Conservation (phyloP, 1,140 invertebrate species). For the Aphaenogaster rudis region DNA sequence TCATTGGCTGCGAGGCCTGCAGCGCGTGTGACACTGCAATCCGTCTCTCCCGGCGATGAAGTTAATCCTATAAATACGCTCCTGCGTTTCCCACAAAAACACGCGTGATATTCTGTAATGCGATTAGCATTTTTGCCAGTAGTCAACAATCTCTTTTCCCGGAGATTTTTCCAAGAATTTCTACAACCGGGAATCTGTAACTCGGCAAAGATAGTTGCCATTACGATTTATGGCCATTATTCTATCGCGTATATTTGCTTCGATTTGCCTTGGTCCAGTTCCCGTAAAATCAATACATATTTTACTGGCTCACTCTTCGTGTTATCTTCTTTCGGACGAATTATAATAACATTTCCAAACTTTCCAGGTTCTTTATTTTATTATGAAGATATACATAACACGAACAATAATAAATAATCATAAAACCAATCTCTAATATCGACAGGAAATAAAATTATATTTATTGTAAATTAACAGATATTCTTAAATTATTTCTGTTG, state of each 20-base stretch:
- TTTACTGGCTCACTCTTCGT: background rate
- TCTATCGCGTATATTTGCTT: background rate
- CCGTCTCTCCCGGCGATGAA: slow-evolving; percentile 68
- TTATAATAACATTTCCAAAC: background rate
- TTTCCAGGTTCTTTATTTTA: background rate
- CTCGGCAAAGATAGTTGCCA: background rate
- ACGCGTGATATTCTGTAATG: slow-evolving; percentile 40
- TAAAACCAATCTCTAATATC: background rate
- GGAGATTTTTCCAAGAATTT: background rate
- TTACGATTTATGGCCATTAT: background rate
- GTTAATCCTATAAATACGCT: slow-evolving; percentile 75
- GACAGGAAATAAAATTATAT: background rate
- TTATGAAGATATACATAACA: too few species aligned
- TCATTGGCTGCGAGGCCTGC: slow-evolving; percentile 73
- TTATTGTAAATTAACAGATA: background rate
- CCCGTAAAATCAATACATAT: background rate
- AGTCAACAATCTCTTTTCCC: slow-evolving; percentile 27
- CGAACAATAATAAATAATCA: background rate
- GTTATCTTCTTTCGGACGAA: background rate
- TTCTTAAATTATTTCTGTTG: background rate
- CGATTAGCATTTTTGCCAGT: slow-evolving; percentile 21
- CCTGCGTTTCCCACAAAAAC: slow-evolving; percentile 68
- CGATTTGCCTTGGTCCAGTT: background rate
- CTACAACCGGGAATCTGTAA: slow-evolving; percentile 1
- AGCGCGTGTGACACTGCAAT: slow-evolving; percentile 71